Evolutionary conservation across 2,113 vertebrate species (phyloP).

Genomic region (Geococcyx californianus): DNA sequence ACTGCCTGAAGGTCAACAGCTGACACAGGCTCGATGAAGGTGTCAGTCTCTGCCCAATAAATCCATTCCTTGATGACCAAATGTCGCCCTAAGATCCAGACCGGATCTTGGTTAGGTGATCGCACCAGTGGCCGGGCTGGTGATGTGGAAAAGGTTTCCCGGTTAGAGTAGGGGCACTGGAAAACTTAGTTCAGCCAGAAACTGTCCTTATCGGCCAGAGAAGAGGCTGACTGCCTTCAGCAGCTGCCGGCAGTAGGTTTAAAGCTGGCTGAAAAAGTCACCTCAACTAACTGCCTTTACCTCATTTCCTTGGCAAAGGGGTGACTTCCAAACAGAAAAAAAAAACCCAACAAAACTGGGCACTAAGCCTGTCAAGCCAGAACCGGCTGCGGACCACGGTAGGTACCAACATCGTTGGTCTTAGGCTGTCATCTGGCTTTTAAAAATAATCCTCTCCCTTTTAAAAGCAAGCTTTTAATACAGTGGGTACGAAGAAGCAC

Average conservation of each 20-base stretch:
- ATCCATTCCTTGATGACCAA: conserved; percentile 6
- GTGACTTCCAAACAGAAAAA: background rate
- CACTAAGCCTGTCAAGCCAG: background rate
- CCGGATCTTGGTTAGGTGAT: background rate
- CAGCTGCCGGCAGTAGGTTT: background rate
- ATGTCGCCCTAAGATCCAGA: background rate
- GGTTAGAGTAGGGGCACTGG: background rate
- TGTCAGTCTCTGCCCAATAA: background rate
- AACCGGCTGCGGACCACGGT: background rate
- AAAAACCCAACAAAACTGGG: background rate
- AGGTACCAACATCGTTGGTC: background rate
- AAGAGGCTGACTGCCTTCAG: background rate
- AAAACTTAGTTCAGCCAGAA: background rate
- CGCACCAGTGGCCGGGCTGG: background rate
- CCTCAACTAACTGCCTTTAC: background rate
- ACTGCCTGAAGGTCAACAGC: background rate
- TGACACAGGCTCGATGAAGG: background rate
- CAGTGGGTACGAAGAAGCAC: background rate
- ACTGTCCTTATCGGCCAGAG: background rate
- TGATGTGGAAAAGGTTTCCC: background rate
- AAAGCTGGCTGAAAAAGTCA: background rate
- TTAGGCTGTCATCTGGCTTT: background rate
- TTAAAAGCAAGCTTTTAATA: background rate
- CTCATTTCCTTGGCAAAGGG: background rate
- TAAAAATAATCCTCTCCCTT: background rate